These are phyloP conservation scores for Falco peregrinus DNA, from an alignment of 2,797 vertebrate species.

Conservation along the genomic window DNA sequence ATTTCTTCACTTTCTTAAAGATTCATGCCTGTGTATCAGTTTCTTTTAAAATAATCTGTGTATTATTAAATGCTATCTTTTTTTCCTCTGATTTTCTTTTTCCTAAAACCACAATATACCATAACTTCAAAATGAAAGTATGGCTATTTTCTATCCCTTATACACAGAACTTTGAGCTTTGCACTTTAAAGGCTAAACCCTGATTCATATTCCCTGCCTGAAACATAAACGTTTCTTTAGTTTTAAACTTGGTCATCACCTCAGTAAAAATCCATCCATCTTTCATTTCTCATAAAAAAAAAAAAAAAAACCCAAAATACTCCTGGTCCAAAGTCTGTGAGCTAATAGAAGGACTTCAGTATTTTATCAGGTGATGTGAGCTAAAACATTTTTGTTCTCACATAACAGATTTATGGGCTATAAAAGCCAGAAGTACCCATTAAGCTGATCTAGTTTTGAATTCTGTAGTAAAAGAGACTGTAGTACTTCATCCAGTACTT, in stretches of 20 bases:
- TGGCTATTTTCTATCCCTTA: not conserved
- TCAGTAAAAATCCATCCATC: not conserved
- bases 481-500: not conserved
- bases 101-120: not conserved
- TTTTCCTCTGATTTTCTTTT: accelerated
- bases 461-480: not conserved
- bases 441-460: conserved; percentile 32
- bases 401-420: conserved; percentile 38
- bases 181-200: not conserved
- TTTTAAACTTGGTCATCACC: not conserved
- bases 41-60: not conserved
- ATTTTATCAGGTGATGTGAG: conserved; percentile 6
- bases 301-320: no score
- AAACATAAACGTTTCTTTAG: not conserved
- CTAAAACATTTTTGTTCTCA: conserved; percentile 8
- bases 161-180: not conserved
- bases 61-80: not conserved
- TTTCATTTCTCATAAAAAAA: not conserved
- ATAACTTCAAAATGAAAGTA: not conserved
- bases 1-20: not conserved
- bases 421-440: conserved; percentile 32
- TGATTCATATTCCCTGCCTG: not conserved
- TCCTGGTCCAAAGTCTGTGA: not conserved
- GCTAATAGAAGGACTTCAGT: not conserved
- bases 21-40: not conserved